These are phyloP conservation scores for Phalera bucephala DNA, from an alignment of 2,888 invertebrate genomes.

Conservation along the genomic window DNA sequence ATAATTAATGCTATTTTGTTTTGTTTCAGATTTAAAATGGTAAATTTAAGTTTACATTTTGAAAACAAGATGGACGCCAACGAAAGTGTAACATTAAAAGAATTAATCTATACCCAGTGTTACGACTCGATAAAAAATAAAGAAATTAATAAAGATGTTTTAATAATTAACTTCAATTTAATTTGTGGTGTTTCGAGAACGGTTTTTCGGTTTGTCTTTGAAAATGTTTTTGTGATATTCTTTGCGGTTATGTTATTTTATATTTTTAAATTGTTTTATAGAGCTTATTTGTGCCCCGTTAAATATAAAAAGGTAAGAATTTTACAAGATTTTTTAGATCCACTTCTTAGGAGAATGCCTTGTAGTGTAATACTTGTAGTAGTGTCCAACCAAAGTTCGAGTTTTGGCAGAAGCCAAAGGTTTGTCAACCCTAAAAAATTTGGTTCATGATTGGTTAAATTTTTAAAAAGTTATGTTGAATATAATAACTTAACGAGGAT, in stretches of 20 bases:
- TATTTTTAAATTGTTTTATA: constrained; percentile 44
- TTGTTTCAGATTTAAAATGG: no score
- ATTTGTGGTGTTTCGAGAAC: constrained; percentile 19
- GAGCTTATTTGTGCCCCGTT: constrained; percentile 51
- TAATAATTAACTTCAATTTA: constrained; percentile 32
- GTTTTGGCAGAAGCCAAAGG: no score
- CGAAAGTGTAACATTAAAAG: constrained; percentile 3
- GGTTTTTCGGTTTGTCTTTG: constrained; percentile 25
- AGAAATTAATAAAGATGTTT: constrained; percentile 15
- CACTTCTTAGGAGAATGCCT: no score
- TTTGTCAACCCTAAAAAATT: no score
- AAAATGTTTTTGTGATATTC: constrained; percentile 30
- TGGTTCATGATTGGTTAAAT: no score
- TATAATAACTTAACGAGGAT: no score
- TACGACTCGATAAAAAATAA: constrained; percentile 10
- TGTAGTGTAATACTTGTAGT: no score
- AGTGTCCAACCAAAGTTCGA: no score
- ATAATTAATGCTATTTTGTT: no score
- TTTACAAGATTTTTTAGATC: no score
- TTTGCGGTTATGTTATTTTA: constrained; percentile 34
- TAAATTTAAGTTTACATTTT: no score
- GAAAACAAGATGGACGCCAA: not conserved
- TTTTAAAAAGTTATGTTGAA: no score
- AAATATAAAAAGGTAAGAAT: constrained; percentile 56
- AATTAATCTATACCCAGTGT: constrained; percentile 10